Evolutionary conservation across 2,888 invertebrate genomes (phyloP), one percentile per base, ranked within the genome.

Genomic region (Philaethria dido): DNA sequence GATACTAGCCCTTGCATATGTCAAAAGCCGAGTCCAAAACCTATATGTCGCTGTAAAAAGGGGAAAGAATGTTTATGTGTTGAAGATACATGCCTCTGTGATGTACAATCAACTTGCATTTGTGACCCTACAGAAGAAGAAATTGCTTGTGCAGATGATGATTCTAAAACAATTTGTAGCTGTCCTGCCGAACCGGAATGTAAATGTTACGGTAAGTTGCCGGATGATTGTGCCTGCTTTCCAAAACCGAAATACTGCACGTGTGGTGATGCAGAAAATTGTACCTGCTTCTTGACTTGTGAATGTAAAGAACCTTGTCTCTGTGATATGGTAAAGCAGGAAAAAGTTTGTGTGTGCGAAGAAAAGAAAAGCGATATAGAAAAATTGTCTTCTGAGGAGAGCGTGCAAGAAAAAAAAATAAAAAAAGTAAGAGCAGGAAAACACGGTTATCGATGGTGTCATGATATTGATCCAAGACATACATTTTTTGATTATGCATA

Each of bases 401-500:
- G 77, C 47, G 75, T 79, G 18, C 64, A 76, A 45, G 69, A 70
- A 0, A 80, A 76, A 55, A 88, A 83, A 72, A 66, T 89, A 18
- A 89, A 87, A 77, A 85, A 71, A 77, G 77, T 81, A 16, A 80
- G 85, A 66, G 85, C 86, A 44, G 87, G 88, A 8, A 89, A 86
- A 78, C 80, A 90, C 42, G 89, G 87, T 1, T 89, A 86, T 73
- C 80, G 88, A 54, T 92, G 90, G 92, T 92, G 92, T 70, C 84
- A 84, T 52, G 86, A 87, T 50, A 84, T 91, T 8, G 87, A 91
- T 75, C 87, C 92, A 3, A 77, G 77, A 13, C 91, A 92, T 69
- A 91, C 88, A 0, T 92, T 76, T 77, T 92, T 92, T 76, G 90
- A 87, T 72, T 92, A 82, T 67, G 86, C 80, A 2, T 92, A 92